Percentiles rank a stretch among this genome's conserved stretches.
Evolutionary conservation across 2,113 vertebrate genomes (phyloP).

Genomic region (Panthera tigris): DNA sequence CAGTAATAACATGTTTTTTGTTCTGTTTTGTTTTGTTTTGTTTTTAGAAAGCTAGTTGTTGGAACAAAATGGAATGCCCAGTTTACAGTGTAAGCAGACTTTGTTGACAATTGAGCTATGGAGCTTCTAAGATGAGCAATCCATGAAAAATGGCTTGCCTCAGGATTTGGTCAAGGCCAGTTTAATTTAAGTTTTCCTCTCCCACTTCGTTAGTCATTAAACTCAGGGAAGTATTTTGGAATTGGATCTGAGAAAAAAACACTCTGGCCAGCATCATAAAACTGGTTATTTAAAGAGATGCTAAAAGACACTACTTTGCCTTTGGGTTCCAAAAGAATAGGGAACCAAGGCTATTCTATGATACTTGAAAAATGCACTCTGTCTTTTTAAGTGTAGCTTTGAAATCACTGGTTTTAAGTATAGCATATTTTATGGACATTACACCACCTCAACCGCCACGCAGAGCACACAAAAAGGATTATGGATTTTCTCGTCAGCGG

Average conservation of each 20-base stretch:
- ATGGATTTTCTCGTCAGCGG: constrained; percentile 67
- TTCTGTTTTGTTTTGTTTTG: background rate
- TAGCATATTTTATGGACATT: constrained; percentile 72
- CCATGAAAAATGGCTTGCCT: constrained; percentile 69
- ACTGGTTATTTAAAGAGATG: constrained; percentile 70
- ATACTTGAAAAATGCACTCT: constrained; percentile 59
- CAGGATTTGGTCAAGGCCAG: constrained; percentile 35
- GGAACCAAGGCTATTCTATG: background rate
- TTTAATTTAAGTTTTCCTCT: constrained; percentile 69
- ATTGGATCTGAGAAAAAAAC: constrained; percentile 72
- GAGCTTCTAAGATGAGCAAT: constrained; percentile 55
- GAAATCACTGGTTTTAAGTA: constrained; percentile 61
- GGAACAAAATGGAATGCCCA: constrained; percentile 56
- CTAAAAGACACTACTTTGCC: constrained; percentile 50
- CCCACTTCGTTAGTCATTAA: constrained; percentile 68
- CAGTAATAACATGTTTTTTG: constrained; percentile 20
- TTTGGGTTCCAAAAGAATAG: constrained; percentile 54
- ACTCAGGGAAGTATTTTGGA: constrained; percentile 71
- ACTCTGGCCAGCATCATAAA: constrained; percentile 67
- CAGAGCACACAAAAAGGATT: constrained; percentile 49
- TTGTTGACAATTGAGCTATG: constrained; percentile 62
- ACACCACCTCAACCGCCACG: constrained; percentile 44
- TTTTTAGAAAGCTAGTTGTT: constrained; percentile 50
- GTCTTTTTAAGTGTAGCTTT: constrained; percentile 55
- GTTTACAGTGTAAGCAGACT: constrained; percentile 49